A percentile compares a stretch with the other conserved stretches of the same genome.
phyloP scores from a whole-genome alignment of 1,140 invertebrate genomes.

The Chrysopa pallens region DNA sequence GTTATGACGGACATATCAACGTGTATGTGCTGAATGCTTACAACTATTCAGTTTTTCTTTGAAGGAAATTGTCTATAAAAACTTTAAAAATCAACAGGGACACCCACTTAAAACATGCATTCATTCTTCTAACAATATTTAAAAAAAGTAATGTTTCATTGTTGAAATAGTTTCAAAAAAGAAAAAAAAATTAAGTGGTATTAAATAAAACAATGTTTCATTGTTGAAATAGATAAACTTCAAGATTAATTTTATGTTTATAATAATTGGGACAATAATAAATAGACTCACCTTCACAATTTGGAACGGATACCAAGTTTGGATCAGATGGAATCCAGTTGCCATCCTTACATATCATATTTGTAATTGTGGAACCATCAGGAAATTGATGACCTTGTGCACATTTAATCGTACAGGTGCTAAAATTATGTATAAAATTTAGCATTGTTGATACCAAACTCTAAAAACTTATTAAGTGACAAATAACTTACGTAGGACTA shows the following conservation, averaged over 20 bases:
- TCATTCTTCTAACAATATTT: too few species aligned
- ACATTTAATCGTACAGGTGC: conserved; percentile 43
- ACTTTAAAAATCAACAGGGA: too few species aligned
- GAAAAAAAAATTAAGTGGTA: neutral
- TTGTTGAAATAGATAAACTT: too few species aligned
- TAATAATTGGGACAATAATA: too few species aligned
- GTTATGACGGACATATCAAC: too few species aligned
- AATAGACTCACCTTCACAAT: conserved; percentile 44
- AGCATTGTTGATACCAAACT: conserved; percentile 4
- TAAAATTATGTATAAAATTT: conserved; percentile 13
- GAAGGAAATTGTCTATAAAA: too few species aligned
- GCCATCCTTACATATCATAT: conserved; percentile 40
- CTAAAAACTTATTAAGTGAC: conserved; percentile 14
- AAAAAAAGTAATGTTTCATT: too few species aligned
- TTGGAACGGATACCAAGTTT: conserved; percentile 37
- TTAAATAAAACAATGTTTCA: too few species aligned
- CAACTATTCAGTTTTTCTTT: too few species aligned
- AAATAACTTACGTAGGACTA: conserved; percentile 36
- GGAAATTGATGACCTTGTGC: conserved; percentile 41
- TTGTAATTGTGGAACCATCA: conserved; percentile 39
- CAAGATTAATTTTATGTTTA: too few species aligned
- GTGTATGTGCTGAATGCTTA: too few species aligned
- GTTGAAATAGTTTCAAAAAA: conserved; percentile 1
- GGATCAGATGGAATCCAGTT: conserved; percentile 37
- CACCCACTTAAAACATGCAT: too few species aligned